These are phyloP conservation scores for Sinocyclocheilus grahami DNA, from an alignment of 2,113 vertebrate species.

Conservation along the genomic window DNA sequence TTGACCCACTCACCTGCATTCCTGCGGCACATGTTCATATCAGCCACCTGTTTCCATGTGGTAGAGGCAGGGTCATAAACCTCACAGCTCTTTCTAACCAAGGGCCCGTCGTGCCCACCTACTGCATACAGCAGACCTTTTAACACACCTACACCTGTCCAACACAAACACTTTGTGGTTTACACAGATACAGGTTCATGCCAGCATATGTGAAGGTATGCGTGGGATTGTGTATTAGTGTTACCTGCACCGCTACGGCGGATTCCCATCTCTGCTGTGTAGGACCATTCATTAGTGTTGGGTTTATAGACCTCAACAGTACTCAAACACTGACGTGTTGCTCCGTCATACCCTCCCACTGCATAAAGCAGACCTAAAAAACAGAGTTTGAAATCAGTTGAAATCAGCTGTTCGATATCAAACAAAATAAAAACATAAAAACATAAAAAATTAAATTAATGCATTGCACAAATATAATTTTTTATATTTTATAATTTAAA, in stretches of 20 bases:
- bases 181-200: neutral
- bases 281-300: constrained; percentile 88
- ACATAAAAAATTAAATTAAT: no score
- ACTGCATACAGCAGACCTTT: constrained; percentile 95
- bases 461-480: no score
- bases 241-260: constrained; percentile 93
- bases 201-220: neutral
- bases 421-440: neutral
- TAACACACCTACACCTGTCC: constrained; percentile 91
- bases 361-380: constrained; percentile 89
- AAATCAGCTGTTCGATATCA: neutral
- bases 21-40: constrained; percentile 98
- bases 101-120: constrained; percentile 96
- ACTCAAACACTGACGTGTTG: constrained; percentile 95
- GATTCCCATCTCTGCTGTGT: constrained; percentile 94
- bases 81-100: constrained; percentile 97
- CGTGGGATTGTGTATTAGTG: neutral
- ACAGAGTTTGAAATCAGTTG: neutral
- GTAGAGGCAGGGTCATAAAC: constrained; percentile 87
- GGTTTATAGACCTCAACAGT: constrained; percentile 94
- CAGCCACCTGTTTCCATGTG: constrained; percentile 91
- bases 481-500: no score
- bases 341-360: constrained; percentile 95
- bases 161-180: constrained; percentile 8
- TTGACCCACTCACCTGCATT: constrained; percentile 85